Conservation (phyloP, 2,888 invertebrate genomes). For the Hololepta plana region DNA sequence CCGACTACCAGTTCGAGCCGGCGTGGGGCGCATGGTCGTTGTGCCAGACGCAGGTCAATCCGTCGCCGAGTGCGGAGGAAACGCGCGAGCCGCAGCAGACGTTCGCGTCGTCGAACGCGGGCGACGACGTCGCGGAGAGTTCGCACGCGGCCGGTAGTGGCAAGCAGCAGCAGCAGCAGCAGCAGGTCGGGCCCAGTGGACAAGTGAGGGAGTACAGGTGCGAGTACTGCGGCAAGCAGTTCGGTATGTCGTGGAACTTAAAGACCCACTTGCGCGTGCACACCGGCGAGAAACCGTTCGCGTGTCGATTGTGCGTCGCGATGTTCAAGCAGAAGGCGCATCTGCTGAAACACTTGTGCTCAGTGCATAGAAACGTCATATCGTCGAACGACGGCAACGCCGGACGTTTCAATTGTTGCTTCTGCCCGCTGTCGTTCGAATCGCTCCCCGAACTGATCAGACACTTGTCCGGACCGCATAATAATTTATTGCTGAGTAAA, state of each 20-base stretch:
- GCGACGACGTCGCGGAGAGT: slow-evolving; percentile 24
- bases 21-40: slow-evolving; percentile 49
- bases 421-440: slow-evolving; percentile 72
- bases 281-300: slow-evolving; percentile 79
- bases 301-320: slow-evolving; percentile 73
- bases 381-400: slow-evolving; percentile 63
- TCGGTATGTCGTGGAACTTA: slow-evolving; percentile 85
- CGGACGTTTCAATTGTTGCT: slow-evolving; percentile 68
- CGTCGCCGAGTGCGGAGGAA: slow-evolving; percentile 19
- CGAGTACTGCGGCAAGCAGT: slow-evolving; percentile 79
- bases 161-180: slow-evolving; percentile 35
- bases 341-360: slow-evolving; percentile 71
- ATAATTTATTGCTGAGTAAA: slow-evolving; percentile 71
- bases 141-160: slow-evolving; percentile 25
- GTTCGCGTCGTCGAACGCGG: slow-evolving; percentile 17
- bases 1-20: slow-evolving; percentile 29
- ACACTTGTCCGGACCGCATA: slow-evolving; percentile 76
- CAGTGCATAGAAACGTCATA: slow-evolving; percentile 76
- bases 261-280: slow-evolving; percentile 78
- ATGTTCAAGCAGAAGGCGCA: slow-evolving; percentile 89
- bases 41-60: slow-evolving; percentile 44
- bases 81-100: slow-evolving; percentile 18
- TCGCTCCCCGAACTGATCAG: slow-evolving; percentile 72
- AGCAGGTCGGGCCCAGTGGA: slow-evolving; percentile 30
- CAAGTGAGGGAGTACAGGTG: slow-evolving; percentile 74